phyloP scores from a whole-genome alignment of 2,797 vertebrate species.

The Thunnus albacares region DNA sequence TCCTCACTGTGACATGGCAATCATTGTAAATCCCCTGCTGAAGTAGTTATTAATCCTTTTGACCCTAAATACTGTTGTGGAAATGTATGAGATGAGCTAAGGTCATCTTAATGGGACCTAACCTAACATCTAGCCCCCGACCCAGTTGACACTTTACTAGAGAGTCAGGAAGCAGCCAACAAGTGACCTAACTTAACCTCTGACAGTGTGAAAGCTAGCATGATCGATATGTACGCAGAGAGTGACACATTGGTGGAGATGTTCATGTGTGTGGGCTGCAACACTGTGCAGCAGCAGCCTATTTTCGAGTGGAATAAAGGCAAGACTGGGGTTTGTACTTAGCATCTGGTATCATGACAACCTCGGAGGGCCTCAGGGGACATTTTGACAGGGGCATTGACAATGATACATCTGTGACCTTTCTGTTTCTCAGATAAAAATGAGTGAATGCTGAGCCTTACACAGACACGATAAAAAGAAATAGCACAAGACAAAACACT shows the following conservation, averaged over 20 bases:
- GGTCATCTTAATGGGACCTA: conserved; percentile 11
- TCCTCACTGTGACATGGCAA: conserved; percentile 16
- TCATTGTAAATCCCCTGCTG: not conserved
- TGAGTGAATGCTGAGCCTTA: conserved; percentile 49
- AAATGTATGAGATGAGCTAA: conserved; percentile 15
- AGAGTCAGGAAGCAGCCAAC: conserved; percentile 10
- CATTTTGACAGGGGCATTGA: conserved; percentile 62
- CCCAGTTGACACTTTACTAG: conserved; percentile 6
- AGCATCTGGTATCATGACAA: conserved; percentile 64
- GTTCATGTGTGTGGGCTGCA: conserved; percentile 31
- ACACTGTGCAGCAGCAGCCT: conserved; percentile 2
- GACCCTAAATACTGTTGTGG: conserved; percentile 12
- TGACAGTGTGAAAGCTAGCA: not conserved
- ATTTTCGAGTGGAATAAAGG: conserved; percentile 27
- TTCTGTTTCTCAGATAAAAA: conserved; percentile 72
- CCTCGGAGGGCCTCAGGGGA: conserved; percentile 48
- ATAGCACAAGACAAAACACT: conserved; percentile 20
- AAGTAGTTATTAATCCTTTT: conserved; percentile 33
- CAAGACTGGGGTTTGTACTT: conserved; percentile 27
- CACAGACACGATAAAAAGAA: conserved; percentile 57
- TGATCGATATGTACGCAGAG: conserved; percentile 22
- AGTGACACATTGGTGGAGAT: not conserved
- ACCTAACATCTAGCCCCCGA: conserved; percentile 8
- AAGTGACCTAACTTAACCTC: conserved; percentile 12
- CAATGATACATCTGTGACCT: conserved; percentile 80